Conservation (phyloP, 2,113 vertebrate species). For the Cacatua alba region DNA sequence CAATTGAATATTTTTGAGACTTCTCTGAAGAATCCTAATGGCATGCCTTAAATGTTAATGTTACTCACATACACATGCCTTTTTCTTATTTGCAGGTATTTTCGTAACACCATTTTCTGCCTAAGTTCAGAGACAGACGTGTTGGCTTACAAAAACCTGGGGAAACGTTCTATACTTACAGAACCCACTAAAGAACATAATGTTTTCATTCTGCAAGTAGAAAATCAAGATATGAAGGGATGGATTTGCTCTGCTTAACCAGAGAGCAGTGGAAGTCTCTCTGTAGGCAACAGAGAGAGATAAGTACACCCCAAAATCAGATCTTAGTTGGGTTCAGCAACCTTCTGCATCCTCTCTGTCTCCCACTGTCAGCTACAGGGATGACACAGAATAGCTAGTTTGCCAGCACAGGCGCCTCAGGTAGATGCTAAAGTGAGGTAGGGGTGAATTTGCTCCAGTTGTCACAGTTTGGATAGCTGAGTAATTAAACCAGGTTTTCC, state of each 20-base stretch:
- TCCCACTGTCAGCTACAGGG: not conserved
- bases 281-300: not conserved
- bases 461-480: not conserved
- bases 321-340: not conserved
- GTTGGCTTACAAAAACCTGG: not conserved
- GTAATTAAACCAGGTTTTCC: not conserved
- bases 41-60: not conserved
- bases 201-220: not conserved
- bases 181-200: not conserved
- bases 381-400: not conserved
- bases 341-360: not conserved
- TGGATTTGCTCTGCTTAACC: not conserved
- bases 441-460: not conserved
- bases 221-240: not conserved
- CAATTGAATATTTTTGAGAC: not conserved
- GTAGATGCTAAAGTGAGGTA: not conserved
- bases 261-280: not conserved
- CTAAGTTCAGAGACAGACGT: not conserved
- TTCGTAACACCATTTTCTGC: not conserved
- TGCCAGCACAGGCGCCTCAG: not conserved
- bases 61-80: not conserved
- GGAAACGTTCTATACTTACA: not conserved
- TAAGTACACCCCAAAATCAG: not conserved
- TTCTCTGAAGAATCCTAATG: not conserved
- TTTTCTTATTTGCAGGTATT: not conserved